Evolutionary conservation across 1,140 invertebrate species (phyloP).

Genomic region (Adelges cooleyi): DNA sequence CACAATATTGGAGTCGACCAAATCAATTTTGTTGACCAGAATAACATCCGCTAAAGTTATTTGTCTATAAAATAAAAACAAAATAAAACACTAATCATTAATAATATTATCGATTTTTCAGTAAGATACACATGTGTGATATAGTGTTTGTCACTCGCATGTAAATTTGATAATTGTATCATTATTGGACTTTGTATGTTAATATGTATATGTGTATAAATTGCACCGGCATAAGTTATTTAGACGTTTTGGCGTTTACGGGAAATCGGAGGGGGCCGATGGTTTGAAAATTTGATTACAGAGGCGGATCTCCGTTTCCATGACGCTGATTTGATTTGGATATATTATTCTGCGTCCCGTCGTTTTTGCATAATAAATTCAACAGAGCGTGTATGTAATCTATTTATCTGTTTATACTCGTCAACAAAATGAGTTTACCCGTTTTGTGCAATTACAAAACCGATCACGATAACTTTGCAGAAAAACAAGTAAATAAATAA

Average conservation of each 20-base stretch:
- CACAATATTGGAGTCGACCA: constrained; percentile 25
- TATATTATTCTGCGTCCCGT: constrained; percentile 22
- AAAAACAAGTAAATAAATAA: not conserved
- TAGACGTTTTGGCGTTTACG: not conserved
- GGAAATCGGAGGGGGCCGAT: not conserved
- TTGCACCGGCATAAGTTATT: constrained; percentile 5
- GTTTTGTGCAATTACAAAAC: constrained; percentile 5
- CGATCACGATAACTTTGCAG: not conserved
- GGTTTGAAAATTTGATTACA: constrained; percentile 15
- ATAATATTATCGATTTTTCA: too few relatives aligned
- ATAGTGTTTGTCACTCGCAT: too few relatives aligned
- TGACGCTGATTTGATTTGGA: constrained; percentile 24
- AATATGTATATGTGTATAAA: not conserved
- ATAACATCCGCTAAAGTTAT: constrained; percentile 36
- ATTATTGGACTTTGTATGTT: too few relatives aligned
- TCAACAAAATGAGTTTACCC: constrained; percentile 10
- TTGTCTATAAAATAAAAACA: constrained; percentile 33
- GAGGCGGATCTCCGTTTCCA: constrained; percentile 17
- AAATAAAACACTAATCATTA: not conserved
- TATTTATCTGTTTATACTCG: constrained; percentile 22
- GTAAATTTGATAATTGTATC: too few relatives aligned
- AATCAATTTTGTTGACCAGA: constrained; percentile 36
- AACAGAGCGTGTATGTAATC: constrained; percentile 18
- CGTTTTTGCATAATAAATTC: constrained; percentile 18
- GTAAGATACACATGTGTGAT: not conserved